Conservation (phyloP, 2,888 invertebrate species). For the Hemicrepidius hirtus region DNA sequence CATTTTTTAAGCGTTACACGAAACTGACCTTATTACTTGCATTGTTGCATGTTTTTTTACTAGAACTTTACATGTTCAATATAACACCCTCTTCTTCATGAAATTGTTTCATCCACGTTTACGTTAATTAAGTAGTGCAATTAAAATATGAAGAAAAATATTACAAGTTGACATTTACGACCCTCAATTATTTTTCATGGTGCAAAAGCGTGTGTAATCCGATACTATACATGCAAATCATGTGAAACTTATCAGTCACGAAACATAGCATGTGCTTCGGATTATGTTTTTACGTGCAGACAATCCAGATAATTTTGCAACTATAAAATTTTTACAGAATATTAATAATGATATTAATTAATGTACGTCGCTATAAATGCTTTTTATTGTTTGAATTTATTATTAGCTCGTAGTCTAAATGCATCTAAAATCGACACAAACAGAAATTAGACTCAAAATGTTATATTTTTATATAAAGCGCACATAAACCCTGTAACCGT, state of each 20-base stretch:
- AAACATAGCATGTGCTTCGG: neutral
- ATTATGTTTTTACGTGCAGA: neutral
- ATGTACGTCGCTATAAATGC: neutral
- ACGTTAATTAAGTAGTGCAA: neutral
- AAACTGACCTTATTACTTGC: too few relatives aligned
- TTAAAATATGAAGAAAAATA: neutral
- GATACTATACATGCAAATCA: neutral
- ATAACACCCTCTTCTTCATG: too few relatives aligned
- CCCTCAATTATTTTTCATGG: neutral
- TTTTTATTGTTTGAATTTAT: too few relatives aligned
- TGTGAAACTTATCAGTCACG: neutral
- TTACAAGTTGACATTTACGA: neutral
- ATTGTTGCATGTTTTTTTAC: too few relatives aligned
- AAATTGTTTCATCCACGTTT: too few relatives aligned
- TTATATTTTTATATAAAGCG: too few relatives aligned
- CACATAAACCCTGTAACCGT: too few relatives aligned
- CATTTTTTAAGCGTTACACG: too few relatives aligned
- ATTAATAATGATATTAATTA: neutral
- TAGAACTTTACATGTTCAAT: too few relatives aligned
- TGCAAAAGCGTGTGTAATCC: neutral
- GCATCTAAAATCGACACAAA: too few relatives aligned
- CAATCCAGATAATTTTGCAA: constrained; percentile 1
- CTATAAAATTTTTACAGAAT: neutral
- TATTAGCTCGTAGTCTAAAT: too few relatives aligned
- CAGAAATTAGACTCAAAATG: too few relatives aligned